These are phyloP conservation scores for Acrocephalus arundinaceus DNA, from an alignment of 2,113 vertebrate genomes.

Conservation along the genomic window DNA sequence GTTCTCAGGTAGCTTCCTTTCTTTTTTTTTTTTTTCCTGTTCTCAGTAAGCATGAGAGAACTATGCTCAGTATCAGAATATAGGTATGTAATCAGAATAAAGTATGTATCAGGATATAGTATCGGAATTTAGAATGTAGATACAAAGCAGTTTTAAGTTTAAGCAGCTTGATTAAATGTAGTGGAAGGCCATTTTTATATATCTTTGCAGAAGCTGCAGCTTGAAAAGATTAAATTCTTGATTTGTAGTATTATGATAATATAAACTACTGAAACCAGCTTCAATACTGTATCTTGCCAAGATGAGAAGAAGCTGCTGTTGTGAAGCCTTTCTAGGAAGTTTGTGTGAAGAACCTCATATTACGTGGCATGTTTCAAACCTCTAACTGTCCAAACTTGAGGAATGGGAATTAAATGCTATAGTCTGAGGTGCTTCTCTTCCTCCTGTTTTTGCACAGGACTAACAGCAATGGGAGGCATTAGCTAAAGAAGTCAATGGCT, in stretches of 20 bases:
- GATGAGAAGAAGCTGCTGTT: neutral
- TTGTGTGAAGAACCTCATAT: neutral
- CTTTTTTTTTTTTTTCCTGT: neutral
- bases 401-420: neutral
- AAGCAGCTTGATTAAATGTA: neutral
- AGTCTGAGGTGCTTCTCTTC: neutral
- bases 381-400: neutral
- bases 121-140: neutral
- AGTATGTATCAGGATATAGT: neutral
- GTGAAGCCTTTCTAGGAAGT: neutral
- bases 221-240: neutral
- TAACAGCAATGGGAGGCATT: neutral
- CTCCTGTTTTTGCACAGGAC: neutral
- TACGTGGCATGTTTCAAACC: neutral
- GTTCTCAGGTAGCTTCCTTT: neutral
- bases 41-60: rapidly evolving
- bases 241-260: neutral
- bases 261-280: neutral
- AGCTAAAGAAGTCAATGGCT: neutral
- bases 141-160: neutral
- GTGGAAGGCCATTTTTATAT: neutral
- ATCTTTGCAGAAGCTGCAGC: neutral
- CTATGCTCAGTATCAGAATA: neutral
- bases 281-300: neutral
- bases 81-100: too few species aligned